Evolutionary conservation across 2,888 invertebrate species (phyloP), one percentile per base, ranked within the genome.

Genomic region (Drosophila formosana): DNA sequence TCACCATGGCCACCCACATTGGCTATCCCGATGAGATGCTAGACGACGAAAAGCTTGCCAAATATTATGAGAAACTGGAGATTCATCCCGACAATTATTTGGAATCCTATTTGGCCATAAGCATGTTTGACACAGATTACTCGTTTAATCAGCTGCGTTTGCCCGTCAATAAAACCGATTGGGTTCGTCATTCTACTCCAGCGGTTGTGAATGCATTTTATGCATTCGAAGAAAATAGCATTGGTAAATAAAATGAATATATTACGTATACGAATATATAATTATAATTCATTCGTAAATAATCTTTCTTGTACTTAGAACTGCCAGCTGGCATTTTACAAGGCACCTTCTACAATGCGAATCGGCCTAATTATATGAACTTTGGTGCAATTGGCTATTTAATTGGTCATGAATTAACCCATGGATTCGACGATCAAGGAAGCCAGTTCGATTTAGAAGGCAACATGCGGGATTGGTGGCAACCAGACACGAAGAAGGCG

Each of bases 401-500:
- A 3, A 97, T 98, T 87, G 97, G 97, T 0, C 98, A 98, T 90
- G 98, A 98, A 93, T 97, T 98, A 57, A 97, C 97, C 0, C 98
- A 98, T 90, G 97, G 97, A 8, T 97, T 97, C 87, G 97, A 97
- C 90, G 96, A 97, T 90, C 96, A 96, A 70, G 98, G 98, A 56
- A 95, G 98, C 52, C 97, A 98, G 93, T 98, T 97, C 90, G 98
- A 98, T 92, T 96, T 96, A 76, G 94, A 97, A 72, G 98, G 98
- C 11, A 98, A 98, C 92, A 93, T 98, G 73, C 95, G 96, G 0
- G 97, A 98, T 89, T 98, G 98, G 98, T 98, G 98, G 98, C 95
- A 96, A 75, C 94, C 95, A 53, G 93, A 94, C 72, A 98, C 98
- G 0, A 96, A 97, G 87, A 94, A 95, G 76, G 95, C 95, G 23